Evolutionary conservation across 2,113 vertebrate genomes (phyloP), one percentile per base, ranked within the genome.

Genomic region (Entosphenus tridentatus): DNA sequence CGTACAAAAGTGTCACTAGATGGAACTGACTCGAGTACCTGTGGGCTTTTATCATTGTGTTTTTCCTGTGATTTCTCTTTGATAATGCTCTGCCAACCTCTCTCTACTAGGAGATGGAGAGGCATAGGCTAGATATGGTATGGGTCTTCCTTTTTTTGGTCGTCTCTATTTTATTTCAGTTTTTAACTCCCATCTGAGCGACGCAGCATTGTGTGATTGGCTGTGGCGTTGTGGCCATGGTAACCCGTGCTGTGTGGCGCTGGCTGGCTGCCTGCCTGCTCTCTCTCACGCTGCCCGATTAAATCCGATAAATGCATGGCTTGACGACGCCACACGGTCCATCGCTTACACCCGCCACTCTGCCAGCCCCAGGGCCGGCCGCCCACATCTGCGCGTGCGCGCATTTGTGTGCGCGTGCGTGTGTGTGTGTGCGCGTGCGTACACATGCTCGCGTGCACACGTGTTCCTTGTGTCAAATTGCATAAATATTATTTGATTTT

Each of bases 81-180:
- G 85, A 89, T 98, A 96, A 89, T 88, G 76, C 80, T 86, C 84
- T 88, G 83, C 84, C 84, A 87, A 39, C 93, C 87, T 89, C 83
- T 95, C 85, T 92, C 86, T 88, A 78, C 85, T 85, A 96, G 91
- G 91, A 95, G 84, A 89, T 95, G 90, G 89, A 96, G 87, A 96
- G 86, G 83, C 90, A 95, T 92, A 96, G 89, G 88, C 88, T 96
- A 95, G 91, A 96, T 89, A 93, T 96, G 89, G 91, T 96, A 95
- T 87, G 91, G 87, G 85, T 89, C 88, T 91, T 86, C 89, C 96
- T 97, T 89, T 93, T 88, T 88, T 84, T 84, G 83, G 85, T 85
- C 62, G 62, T 65, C 21, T 65, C 62, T 39, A 39, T 39, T 39
- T 39, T 39, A 39, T 39, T 39, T 39, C 39, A 39, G 39, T 39